A percentile compares a stretch with the other conserved stretches of the same genome.
These are phyloP conservation scores for Donacobius atricapilla DNA, from an alignment of 2,113 vertebrate genomes.

Conservation along the genomic window DNA sequence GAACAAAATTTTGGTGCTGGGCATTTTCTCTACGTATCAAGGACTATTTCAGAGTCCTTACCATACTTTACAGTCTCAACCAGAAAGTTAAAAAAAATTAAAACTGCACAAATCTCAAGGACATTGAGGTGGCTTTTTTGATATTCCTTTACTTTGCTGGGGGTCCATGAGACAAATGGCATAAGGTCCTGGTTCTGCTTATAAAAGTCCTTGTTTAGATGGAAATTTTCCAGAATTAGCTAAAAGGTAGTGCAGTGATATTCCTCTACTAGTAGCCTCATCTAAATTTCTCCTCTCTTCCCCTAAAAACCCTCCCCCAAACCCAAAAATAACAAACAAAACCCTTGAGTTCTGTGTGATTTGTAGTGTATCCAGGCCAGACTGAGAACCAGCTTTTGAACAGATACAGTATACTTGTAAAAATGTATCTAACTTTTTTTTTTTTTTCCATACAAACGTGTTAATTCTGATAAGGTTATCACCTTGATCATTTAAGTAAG, in stretches of 20 bases:
- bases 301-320: background rate
- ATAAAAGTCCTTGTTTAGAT: background rate
- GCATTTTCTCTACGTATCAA: background rate
- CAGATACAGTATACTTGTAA: background rate
- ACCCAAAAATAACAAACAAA: background rate
- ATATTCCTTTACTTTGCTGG: background rate
- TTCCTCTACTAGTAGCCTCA: background rate
- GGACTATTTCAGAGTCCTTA: background rate
- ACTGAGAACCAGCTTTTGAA: background rate
- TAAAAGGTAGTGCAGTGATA: background rate
- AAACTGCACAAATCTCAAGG: background rate
- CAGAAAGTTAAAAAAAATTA: background rate
- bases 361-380: background rate
- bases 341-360: background rate
- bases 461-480: background rate
- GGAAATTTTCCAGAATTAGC: background rate
- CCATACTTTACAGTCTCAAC: background rate
- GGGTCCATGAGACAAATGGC: background rate
- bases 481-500: background rate
- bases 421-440: background rate
- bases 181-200: background rate
- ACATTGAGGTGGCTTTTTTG: background rate
- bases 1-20: background rate
- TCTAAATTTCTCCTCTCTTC: background rate
- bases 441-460: background rate